Conservation (phyloP, 2,113 vertebrate genomes). For the Eira barbara region DNA sequence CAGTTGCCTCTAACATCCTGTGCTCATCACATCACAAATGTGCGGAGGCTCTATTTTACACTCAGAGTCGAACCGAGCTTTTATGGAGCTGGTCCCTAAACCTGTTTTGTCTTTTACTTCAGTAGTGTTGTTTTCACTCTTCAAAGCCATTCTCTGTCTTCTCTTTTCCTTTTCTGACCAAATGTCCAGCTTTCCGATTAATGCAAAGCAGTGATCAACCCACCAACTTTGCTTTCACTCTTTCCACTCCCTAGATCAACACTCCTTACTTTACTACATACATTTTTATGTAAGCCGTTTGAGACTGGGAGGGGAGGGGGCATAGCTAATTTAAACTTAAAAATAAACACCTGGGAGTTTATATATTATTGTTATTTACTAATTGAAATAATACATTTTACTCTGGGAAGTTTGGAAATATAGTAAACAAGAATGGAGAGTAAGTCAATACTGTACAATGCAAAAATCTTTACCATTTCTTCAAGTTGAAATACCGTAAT, state of each 20-base stretch:
- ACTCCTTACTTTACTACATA: neutral
- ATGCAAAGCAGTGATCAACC: neutral
- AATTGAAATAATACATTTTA: neutral
- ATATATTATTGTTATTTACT: neutral
- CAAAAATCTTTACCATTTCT: neutral
- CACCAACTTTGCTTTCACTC: neutral
- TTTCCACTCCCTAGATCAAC: neutral
- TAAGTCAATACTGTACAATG: neutral
- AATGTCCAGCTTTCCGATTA: neutral
- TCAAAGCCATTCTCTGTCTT: neutral
- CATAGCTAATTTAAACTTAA: slow-evolving; percentile 25
- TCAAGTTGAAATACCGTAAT: neutral
- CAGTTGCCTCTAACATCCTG: neutral
- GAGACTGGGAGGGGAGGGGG: neutral
- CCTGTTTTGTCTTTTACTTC: neutral
- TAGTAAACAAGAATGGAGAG: neutral
- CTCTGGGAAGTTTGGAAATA: neutral
- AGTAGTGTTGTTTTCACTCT: neutral
- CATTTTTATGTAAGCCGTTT: neutral
- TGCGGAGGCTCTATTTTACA: neutral
- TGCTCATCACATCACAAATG: neutral
- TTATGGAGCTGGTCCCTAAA: neutral
- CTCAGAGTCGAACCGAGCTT: neutral
- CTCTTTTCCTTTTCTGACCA: neutral
- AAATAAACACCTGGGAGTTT: neutral